Conservation (phyloP, 2,113 vertebrate genomes). For the Sterna hirundo region DNA sequence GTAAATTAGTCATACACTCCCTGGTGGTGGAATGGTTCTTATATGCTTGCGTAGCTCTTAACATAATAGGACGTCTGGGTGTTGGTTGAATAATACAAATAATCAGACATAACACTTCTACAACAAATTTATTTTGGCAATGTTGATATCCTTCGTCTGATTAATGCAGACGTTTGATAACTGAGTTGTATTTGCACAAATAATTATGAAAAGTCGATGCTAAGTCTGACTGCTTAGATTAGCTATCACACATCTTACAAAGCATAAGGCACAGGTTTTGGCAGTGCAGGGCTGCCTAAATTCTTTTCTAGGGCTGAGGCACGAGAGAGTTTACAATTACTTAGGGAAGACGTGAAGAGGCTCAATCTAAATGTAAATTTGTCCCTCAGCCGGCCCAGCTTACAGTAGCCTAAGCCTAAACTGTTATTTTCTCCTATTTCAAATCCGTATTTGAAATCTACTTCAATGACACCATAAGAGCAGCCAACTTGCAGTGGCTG, state of each 20-base stretch:
- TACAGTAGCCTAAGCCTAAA: constrained; percentile 21
- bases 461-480: neutral
- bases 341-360: constrained; percentile 22
- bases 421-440: constrained; percentile 30
- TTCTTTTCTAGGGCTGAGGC: constrained; percentile 8
- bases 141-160: constrained; percentile 1
- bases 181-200: constrained; percentile 10
- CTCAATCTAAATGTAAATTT: constrained; percentile 51
- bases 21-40: neutral
- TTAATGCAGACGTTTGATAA: constrained; percentile 49
- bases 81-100: constrained; percentile 42
- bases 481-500: neutral
- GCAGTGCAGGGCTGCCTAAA: neutral
- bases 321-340: constrained; percentile 5
- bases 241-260: neutral
- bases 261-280: neutral
- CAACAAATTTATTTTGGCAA: constrained; percentile 53
- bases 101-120: constrained; percentile 34
- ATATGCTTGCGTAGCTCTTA: neutral
- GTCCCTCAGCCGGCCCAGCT: neutral
- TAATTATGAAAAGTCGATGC: neutral
- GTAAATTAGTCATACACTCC: constrained; percentile 6
- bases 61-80: constrained; percentile 47
- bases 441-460: neutral
- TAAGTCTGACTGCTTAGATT: constrained; percentile 24